Percentiles rank a stretch among this genome's conserved stretches.
Conservation (phyloP, 2,888 invertebrate species). For the Cryptocephalus moraei region DNA sequence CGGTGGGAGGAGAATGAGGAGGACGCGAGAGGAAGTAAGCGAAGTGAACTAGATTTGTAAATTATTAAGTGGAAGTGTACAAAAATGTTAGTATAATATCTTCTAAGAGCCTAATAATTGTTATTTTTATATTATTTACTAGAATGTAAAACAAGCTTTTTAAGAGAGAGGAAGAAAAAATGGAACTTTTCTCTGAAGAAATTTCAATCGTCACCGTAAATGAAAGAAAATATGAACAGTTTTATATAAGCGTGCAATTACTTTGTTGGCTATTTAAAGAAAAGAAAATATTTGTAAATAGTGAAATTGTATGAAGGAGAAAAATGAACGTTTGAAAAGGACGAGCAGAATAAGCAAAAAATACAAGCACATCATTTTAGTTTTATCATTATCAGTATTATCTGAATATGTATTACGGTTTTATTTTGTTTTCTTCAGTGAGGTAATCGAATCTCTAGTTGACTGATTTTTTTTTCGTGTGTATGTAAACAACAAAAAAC, state of each 20-base stretch:
- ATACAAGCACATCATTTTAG: conserved; percentile 24
- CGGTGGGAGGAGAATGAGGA: background rate
- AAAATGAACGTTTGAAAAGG: conserved; percentile 25
- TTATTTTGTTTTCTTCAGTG: conserved; percentile 15
- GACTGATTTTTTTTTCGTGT: conserved; percentile 23
- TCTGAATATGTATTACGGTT: conserved; percentile 23
- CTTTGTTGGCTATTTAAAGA: conserved; percentile 13
- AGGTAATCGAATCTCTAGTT: conserved; percentile 28
- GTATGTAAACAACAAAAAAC: conserved; percentile 18
- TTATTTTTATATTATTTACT: conserved; percentile 39
- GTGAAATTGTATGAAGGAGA: conserved; percentile 19
- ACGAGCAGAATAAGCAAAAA: background rate
- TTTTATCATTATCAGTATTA: conserved; percentile 27
- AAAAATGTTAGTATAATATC: conserved; percentile 33
- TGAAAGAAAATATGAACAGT: conserved; percentile 12
- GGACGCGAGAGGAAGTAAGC: background rate
- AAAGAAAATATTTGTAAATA: conserved; percentile 1
- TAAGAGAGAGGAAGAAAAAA: conserved; percentile 11
- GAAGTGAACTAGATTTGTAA: conserved; percentile 23
- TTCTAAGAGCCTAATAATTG: conserved; percentile 36
- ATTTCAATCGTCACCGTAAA: conserved; percentile 15
- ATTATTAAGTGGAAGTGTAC: conserved; percentile 34
- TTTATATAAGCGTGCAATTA: conserved; percentile 19
- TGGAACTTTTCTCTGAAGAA: conserved; percentile 11
- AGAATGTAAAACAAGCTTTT: conserved; percentile 27